A percentile compares a stretch with the other conserved stretches of the same genome.
phyloP scores from a whole-genome alignment of 2,888 invertebrate genomes.

The Acheta domesticus region DNA sequence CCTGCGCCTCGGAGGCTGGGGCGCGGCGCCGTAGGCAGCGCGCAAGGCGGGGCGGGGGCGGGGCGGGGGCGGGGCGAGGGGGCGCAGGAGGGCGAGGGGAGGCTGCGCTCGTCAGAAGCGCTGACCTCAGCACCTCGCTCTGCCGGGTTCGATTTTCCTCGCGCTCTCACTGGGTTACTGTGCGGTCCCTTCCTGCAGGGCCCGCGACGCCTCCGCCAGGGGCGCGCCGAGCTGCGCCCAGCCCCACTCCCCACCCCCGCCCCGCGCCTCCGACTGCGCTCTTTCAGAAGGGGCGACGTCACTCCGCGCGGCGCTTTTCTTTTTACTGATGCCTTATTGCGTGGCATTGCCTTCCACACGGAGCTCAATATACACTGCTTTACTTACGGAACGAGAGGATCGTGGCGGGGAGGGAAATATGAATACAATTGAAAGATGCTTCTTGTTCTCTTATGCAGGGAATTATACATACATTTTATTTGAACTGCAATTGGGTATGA shows the following conservation, averaged over 20 bases:
- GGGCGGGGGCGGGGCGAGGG: neutral
- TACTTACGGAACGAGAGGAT: too few relatives aligned
- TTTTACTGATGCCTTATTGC: too few relatives aligned
- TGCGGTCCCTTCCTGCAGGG: neutral
- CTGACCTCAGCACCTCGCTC: slow-evolving; percentile 18
- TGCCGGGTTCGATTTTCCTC: slow-evolving; percentile 10
- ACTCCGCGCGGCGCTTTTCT: too few relatives aligned
- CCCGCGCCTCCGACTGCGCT: neutral
- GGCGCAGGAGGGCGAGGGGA: neutral
- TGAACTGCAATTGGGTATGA: too few relatives aligned
- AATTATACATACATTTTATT: too few relatives aligned
- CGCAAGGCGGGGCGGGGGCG: neutral
- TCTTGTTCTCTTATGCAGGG: too few relatives aligned
- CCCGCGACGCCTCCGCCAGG: neutral
- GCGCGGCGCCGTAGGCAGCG: neutral
- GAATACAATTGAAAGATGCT: too few relatives aligned
- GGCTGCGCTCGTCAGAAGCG: neutral
- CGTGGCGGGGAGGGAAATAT: too few relatives aligned
- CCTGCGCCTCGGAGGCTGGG: neutral
- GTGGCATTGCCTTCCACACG: too few relatives aligned
- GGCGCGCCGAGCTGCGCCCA: neutral
- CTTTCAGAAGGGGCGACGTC: neutral
- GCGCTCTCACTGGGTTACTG: slow-evolving; percentile 7
- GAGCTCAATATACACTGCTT: too few relatives aligned
- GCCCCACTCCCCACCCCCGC: neutral